Conservation (phyloP, 2,888 invertebrate genomes). For the Cordilura impudica region DNA sequence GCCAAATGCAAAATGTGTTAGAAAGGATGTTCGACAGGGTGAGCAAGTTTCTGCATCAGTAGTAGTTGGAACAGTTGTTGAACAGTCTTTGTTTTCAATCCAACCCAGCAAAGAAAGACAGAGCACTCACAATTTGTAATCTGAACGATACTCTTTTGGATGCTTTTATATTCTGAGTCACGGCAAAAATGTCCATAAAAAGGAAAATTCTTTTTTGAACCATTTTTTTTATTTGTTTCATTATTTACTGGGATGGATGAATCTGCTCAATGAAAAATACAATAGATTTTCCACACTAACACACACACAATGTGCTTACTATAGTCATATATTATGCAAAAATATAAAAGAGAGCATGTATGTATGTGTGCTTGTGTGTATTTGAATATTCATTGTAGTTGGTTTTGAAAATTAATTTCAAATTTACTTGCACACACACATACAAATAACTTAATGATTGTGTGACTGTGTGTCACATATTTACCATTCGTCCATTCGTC, state of each 20-base stretch:
- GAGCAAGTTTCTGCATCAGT: neutral
- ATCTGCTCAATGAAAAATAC: neutral
- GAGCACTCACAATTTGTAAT: too few relatives aligned
- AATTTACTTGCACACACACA: slow-evolving; percentile 1
- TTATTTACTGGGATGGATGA: too few relatives aligned
- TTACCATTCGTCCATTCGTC: slow-evolving; percentile 4
- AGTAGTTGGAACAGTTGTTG: neutral
- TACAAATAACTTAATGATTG: neutral
- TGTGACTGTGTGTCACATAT: slow-evolving; percentile 11
- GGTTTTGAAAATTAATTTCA: slow-evolving; percentile 27
- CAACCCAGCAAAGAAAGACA: too few relatives aligned
- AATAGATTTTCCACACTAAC: slow-evolving; percentile 27
- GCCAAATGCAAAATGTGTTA: slow-evolving; percentile 33
- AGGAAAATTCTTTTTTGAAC: too few relatives aligned
- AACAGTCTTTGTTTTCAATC: neutral
- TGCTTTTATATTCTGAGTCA: too few relatives aligned
- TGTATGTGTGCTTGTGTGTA: neutral
- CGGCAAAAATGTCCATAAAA: too few relatives aligned
- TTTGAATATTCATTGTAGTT: slow-evolving; percentile 48
- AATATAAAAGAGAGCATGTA: neutral
- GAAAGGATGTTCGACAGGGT: neutral
- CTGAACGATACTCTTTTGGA: too few relatives aligned
- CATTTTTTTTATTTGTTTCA: too few relatives aligned
- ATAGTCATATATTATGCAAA: slow-evolving; percentile 26
- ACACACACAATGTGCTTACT: slow-evolving; percentile 4